Evolutionary conservation across 2,888 invertebrate genomes (phyloP).

Genomic region (Nymphalis urticae): DNA sequence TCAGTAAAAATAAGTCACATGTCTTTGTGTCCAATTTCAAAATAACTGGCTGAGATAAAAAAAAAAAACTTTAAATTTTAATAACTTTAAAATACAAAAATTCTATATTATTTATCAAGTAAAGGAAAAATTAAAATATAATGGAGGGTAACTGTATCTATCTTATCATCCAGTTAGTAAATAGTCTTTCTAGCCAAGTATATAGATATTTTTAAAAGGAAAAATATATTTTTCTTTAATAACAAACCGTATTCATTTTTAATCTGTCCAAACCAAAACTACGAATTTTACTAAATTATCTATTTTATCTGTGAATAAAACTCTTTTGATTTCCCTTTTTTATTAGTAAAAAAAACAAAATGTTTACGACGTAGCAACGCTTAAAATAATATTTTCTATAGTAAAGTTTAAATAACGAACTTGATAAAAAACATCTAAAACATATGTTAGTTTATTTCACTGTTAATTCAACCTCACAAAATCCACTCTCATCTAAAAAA

Average conservation of each 20-base stretch:
- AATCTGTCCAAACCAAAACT: no score
- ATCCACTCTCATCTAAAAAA: not conserved
- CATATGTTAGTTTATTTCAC: not conserved
- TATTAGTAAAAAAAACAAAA: no score
- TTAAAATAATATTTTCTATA: not conserved
- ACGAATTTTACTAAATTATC: no score
- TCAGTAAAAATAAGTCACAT: constrained; percentile 23
- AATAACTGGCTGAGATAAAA: constrained; percentile 14
- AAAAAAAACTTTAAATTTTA: not conserved
- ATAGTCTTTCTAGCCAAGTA: no score
- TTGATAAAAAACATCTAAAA: not conserved
- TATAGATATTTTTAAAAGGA: no score
- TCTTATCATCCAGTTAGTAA: no score
- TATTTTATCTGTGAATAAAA: no score
- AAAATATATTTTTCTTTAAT: no score
- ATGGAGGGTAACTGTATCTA: no score
- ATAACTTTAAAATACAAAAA: not conserved
- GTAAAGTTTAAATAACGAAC: not conserved
- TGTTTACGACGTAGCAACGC: not conserved
- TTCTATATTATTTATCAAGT: not conserved
- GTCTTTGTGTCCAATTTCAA: constrained; percentile 28
- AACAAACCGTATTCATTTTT: no score
- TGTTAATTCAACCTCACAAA: not conserved
- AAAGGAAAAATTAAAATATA: not conserved
- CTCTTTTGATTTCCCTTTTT: no score